Evolutionary conservation across 2,797 vertebrate genomes (phyloP).

Genomic region (Enteromius mattozi): DNA sequence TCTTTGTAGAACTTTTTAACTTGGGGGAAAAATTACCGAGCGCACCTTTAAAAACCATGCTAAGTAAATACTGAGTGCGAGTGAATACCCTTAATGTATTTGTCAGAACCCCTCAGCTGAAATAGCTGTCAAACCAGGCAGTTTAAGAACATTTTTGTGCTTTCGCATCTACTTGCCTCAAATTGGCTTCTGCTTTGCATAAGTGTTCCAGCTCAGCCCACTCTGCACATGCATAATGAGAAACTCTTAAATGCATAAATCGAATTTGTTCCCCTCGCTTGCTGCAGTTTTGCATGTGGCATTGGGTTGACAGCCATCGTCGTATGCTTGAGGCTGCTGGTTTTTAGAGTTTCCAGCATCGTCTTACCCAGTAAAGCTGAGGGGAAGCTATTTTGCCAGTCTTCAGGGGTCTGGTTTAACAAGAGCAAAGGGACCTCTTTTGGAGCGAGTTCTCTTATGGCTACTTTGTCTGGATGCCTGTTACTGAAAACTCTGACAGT

Average conservation of each 20-base stretch:
- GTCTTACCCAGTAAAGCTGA: constrained; percentile 12
- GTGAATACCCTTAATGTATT: constrained; percentile 55
- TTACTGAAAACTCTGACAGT: constrained; percentile 20
- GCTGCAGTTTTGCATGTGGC: constrained; percentile 40
- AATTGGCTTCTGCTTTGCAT: constrained; percentile 64
- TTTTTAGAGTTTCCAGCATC: constrained; percentile 50
- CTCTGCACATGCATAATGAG: constrained; percentile 69
- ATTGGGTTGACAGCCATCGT: constrained; percentile 61
- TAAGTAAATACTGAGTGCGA: constrained; percentile 38
- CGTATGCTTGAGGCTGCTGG: constrained; percentile 48
- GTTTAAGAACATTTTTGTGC: constrained; percentile 58
- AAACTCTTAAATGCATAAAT: constrained; percentile 64
- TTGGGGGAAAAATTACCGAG: neutral
- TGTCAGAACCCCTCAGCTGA: constrained; percentile 49
- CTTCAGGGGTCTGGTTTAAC: constrained; percentile 52
- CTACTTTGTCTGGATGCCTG: constrained; percentile 20
- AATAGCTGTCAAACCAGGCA: constrained; percentile 64
- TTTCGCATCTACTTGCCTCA: constrained; percentile 44
- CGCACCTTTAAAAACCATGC: neutral
- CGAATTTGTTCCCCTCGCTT: constrained; percentile 67
- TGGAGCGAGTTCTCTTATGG: constrained; percentile 8
- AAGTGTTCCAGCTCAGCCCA: constrained; percentile 53
- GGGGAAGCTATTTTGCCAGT: constrained; percentile 20
- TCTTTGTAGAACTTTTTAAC: constrained; percentile 1
- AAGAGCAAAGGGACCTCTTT: constrained; percentile 44